Base-by-base conservation (phyloP, 2,888 invertebrate genomes). In the Polylopha cassiicola region DNA sequence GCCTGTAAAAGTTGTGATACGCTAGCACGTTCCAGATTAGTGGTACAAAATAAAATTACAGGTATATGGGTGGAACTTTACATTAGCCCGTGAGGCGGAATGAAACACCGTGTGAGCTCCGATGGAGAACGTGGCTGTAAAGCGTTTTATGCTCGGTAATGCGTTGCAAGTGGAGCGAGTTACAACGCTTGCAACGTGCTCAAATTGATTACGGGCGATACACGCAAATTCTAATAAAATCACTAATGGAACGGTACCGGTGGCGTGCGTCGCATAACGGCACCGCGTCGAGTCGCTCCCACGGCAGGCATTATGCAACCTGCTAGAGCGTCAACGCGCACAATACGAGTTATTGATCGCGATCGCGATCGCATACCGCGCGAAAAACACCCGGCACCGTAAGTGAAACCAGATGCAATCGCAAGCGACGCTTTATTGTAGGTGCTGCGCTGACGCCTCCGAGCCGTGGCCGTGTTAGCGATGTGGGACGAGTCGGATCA, bases 181-280 rank as follows among this genome's bases (percentile, higher is more conserved):
- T 66, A 63, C 66, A 71, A 57, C 67, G 73, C 61, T 56, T 55
- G 67, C 66, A 65, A 51, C 57, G 58, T 62, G 59, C 62, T 70
- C 64, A 73, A 81, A 84, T 82, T 78, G 80, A 81, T 84, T 77
- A 74, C 72, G 65, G 59, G 65, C 72, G 65, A 76, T 78, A 79
- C 78, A 81, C 73, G 79, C 73, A 78, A 80, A 73, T 77, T 80
- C 75, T 81, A 78, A 84, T 82, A 82, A 81, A 81, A 82, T 85
- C 78, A 67, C 72, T 75, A 79, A 77, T 77, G 65, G 75, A 82
- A 85, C 84, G 85, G 84, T 82, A 85, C 71, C 59, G 65, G 65
- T 76, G 74, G 77, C 80, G 80, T 80, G 79, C 73, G 77, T 77
- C 80, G 76, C 74, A 73, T 85, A 84, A 80, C 84, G 82, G 84